Evolutionary conservation across 2,888 invertebrate genomes (phyloP), one percentile per base, ranked within the genome.

Genomic region (Creontiades dilutus): DNA sequence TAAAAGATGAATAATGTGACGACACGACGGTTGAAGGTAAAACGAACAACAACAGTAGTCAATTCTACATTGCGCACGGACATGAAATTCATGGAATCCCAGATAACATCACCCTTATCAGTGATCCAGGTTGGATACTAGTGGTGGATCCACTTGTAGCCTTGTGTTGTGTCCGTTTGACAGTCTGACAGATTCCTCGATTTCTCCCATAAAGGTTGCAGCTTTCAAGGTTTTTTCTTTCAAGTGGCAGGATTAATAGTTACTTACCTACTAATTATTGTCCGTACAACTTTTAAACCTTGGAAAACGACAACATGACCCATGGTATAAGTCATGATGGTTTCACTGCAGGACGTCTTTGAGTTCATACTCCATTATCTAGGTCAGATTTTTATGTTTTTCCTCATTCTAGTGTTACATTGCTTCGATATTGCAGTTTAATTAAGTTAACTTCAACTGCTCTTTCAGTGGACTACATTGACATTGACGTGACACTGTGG

Each of bases 401-500:
- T 37, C 7, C 7, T 37, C 37, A 2, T 37, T 37, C 9, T 19
- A 19, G 57, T 4, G 16, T 57, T 57, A 5, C 4, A 23, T 76
- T n/a, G 4, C 2, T 37, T 7, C 37, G 37, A 37, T 37, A 37
- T 2, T 37, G 37, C 7, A 7, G 37, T 37, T 37, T 37, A 37
- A 37, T 37, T 37, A 37, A 4, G 37, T 4, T n/a, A 37, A 37
- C 3, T 52, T 52, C 7, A 48, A 27, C 52, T 48, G 48, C 16
- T n/a, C 19, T 91, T 90, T 0, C 81, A 91, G 91, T 91, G 46
- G 91, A 90, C 78, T 90, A 91, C 78, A 89, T 91, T 92, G 97
- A 97, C 93, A 95, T 97, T 92, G 96, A 97, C 93, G 96, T 96
- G 93, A 96, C 97, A 90, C 93, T 97, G 92, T 97, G 97, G 97